A percentile compares a stretch with the other conserved stretches of the same genome.
Evolutionary conservation across 2,113 vertebrate genomes (phyloP).

Genomic region (Megalops atlanticus): DNA sequence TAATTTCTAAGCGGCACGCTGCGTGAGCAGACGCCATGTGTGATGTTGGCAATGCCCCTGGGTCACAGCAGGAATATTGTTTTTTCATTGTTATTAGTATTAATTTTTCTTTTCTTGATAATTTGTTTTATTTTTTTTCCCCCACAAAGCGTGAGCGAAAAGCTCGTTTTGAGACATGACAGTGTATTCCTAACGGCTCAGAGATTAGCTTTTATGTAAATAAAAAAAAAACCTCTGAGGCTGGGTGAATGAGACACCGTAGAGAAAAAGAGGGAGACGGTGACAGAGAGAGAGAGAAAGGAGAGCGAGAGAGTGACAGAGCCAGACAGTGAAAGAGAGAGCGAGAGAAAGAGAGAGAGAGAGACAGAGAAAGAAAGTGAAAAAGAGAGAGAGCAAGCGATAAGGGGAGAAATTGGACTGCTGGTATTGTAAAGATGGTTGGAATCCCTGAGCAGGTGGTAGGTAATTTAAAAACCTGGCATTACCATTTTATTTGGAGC

Average conservation of each 20-base stretch:
- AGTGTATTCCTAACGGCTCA: slow-evolving; percentile 31
- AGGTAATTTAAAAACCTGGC: slow-evolving; percentile 19
- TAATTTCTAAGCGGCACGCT: not conserved
- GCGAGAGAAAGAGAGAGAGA: not conserved
- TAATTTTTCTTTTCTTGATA: slow-evolving; percentile 28
- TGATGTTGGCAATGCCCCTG: not conserved
- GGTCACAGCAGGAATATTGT: not conserved
- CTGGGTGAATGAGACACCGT: too few relatives aligned
- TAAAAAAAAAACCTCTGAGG: slow-evolving; percentile 24
- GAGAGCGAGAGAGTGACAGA: not conserved
- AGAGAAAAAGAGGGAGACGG: not conserved
- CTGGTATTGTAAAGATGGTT: not conserved
- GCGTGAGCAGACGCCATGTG: not conserved
- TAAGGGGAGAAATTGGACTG: slow-evolving; percentile 8
- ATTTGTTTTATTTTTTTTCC: slow-evolving; percentile 31
- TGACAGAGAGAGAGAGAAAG: not conserved
- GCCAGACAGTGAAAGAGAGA: not conserved
- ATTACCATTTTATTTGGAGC: slow-evolving; percentile 34
- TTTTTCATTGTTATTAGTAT: slow-evolving; percentile 15
- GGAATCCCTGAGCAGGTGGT: slow-evolving; percentile 44
- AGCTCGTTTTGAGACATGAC: slow-evolving; percentile 27
- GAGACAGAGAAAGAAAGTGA: not conserved
- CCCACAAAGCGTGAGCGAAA: slow-evolving; percentile 24
- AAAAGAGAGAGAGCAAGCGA: too few relatives aligned
- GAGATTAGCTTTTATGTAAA: slow-evolving; percentile 42